A percentile compares a stretch with the other conserved stretches of the same genome.
phyloP scores from a whole-genome alignment of 2,113 vertebrate species.

The Ophthalmotilapia sp. region DNA sequence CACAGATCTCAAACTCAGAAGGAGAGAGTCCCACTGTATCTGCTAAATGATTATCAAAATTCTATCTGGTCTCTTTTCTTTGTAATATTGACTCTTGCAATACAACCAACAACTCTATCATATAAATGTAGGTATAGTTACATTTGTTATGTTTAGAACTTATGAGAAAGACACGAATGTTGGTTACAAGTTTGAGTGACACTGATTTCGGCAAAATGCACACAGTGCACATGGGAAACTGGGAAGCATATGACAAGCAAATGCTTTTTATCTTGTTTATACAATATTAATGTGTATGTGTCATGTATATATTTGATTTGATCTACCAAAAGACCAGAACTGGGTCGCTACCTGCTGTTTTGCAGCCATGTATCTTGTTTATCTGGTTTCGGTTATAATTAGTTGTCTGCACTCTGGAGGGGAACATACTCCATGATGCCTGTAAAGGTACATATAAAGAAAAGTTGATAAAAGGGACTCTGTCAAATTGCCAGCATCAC shows the following conservation, averaged over 20 bases:
- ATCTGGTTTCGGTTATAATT: slow-evolving; percentile 3
- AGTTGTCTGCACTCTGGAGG: not conserved
- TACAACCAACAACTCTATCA: not conserved
- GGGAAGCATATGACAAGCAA: not conserved
- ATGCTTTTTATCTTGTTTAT: not conserved
- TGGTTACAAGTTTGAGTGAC: not conserved
- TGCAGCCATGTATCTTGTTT: not conserved
- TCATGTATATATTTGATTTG: not conserved
- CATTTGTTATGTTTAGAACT: not conserved
- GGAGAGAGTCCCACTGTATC: not conserved
- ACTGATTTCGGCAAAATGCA: not conserved
- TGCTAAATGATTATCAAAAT: not conserved
- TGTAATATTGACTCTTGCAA: not conserved
- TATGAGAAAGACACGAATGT: not conserved
- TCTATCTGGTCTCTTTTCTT: not conserved
- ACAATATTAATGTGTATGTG: not conserved
- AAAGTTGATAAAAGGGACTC: not conserved
- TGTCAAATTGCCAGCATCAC: slow-evolving; percentile 2
- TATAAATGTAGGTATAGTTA: not conserved
- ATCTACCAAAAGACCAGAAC: not conserved
- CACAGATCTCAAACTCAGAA: not conserved
- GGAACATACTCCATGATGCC: not conserved
- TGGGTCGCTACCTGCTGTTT: not conserved
- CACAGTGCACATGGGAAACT: not conserved
- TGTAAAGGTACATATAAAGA: not conserved